These are phyloP conservation scores for Ellobium chinense DNA, from an alignment of 2,888 invertebrate genomes.

Conservation along the genomic window DNA sequence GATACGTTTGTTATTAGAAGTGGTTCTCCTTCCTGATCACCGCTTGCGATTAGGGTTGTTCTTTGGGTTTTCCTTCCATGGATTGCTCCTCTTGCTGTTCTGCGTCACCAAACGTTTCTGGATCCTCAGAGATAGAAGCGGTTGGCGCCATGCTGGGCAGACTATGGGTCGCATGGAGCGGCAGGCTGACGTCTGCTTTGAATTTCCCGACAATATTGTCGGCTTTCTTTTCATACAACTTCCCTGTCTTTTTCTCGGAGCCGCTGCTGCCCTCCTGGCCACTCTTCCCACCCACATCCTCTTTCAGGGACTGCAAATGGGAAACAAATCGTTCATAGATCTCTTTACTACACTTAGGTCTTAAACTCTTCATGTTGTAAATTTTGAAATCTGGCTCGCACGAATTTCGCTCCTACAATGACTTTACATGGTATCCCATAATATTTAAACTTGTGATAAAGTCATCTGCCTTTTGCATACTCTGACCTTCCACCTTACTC, in stretches of 20 bases:
- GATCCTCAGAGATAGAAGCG: slow-evolving; percentile 12
- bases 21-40: too few relatives aligned
- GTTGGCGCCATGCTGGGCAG: neutral
- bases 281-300: neutral
- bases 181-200: neutral
- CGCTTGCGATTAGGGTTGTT: too few relatives aligned
- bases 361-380: neutral
- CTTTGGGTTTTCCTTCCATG: neutral
- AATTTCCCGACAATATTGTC: slow-evolving; percentile 11
- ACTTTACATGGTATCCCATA: too few relatives aligned
- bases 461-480: too few relatives aligned
- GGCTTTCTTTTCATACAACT: slow-evolving; percentile 33
- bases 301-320: slow-evolving; percentile 29
- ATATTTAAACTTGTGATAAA: too few relatives aligned
- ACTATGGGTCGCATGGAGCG: neutral
- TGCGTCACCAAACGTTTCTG: neutral
- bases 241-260: slow-evolving; percentile 20
- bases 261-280: neutral
- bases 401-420: too few relatives aligned
- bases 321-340: too few relatives aligned
- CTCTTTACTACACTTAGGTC: neutral
- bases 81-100: neutral
- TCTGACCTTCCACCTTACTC: too few relatives aligned
- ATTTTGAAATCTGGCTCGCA: too few relatives aligned
- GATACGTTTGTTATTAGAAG: too few relatives aligned